Evolutionary conservation across 1,140 invertebrate genomes (phyloP).

Genomic region (Rhagoletis zephyria): DNA sequence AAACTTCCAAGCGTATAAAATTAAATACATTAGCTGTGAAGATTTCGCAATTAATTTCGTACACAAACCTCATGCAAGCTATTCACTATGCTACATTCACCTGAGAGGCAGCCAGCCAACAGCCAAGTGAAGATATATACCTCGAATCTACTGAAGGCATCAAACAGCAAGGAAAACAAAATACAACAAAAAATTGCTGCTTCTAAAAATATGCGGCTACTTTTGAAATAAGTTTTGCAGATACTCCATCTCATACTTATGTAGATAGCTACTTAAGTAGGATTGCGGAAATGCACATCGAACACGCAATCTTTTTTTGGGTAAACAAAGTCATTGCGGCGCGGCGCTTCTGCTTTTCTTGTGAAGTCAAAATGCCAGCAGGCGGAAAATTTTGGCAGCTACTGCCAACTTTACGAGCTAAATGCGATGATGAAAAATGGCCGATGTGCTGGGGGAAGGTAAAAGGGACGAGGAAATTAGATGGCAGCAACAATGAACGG

Average conservation of each 20-base stretch:
- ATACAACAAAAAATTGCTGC: background rate
- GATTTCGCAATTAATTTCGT: background rate
- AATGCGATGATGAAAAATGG: background rate
- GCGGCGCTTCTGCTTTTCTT: background rate
- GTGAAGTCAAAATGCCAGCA: background rate
- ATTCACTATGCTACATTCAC: background rate
- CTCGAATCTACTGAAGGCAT: background rate
- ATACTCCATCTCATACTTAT: background rate
- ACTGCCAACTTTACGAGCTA: conserved; percentile 1
- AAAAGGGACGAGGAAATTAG: background rate
- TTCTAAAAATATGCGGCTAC: background rate
- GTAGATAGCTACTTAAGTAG: background rate
- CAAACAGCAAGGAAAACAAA: background rate
- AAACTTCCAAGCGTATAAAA: background rate
- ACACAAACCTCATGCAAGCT: background rate
- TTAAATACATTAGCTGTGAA: background rate
- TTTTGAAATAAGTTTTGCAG: background rate
- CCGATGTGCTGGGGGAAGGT: background rate
- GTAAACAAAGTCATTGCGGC: background rate
- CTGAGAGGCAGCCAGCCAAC: background rate
- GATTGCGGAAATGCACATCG: conserved; percentile 18
- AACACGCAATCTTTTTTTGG: conserved; percentile 11
- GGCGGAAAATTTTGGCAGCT: conserved; percentile 41
- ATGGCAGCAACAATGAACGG: background rate
- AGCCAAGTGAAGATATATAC: background rate